Evolutionary conservation across 2,113 vertebrate genomes (phyloP), one percentile per base, ranked within the genome.

Genomic region (Odontophorus gujanensis): DNA sequence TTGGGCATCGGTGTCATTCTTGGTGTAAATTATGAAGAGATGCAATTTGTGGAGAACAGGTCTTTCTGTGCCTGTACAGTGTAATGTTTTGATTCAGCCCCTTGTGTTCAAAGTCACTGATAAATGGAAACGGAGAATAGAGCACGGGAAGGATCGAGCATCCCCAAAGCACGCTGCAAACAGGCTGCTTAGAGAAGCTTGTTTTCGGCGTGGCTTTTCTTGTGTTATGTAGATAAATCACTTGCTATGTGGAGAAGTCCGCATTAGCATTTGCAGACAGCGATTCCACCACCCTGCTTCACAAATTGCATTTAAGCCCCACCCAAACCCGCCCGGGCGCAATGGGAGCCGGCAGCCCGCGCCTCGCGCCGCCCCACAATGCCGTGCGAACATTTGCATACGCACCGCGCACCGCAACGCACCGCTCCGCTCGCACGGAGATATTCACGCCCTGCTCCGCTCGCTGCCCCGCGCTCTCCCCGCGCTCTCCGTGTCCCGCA

Each of bases 371-470:
- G 51, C 16, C 51, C 51, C 51, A 55, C 15, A 55, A 15, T 55
- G 26, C 51, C 26, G 15, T 28, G 92, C 85, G 58, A 0, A 0
- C 0, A 85, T 95, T 90, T 94, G 75, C 94, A 95, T 95, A 45
- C 1, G 1, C n/a, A 7, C 25, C 26, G 50, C 50, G 38, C 38
- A 38, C 38, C 38, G 38, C 38, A 7, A 7, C 38, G 38, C 38
- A 38, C 38, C 38, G 38, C 40, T 12, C 40, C 40, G 40, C 7
- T 51, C 25, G 7, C 50, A 15, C 14, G 13, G 13, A 25, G 50
- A 15, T 13, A 20, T 32, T 55, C 2, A 2, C 5, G 0, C 0
- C 3, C 0, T 3, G 5, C 8, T 2, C 7, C 1, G 3, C 13
- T 13, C 6, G 0, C 3, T 2, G 1, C 0, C 4, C 28, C 4